Evolutionary conservation across 1,140 invertebrate species (phyloP).

Genomic region (Bradynema listronoti): DNA sequence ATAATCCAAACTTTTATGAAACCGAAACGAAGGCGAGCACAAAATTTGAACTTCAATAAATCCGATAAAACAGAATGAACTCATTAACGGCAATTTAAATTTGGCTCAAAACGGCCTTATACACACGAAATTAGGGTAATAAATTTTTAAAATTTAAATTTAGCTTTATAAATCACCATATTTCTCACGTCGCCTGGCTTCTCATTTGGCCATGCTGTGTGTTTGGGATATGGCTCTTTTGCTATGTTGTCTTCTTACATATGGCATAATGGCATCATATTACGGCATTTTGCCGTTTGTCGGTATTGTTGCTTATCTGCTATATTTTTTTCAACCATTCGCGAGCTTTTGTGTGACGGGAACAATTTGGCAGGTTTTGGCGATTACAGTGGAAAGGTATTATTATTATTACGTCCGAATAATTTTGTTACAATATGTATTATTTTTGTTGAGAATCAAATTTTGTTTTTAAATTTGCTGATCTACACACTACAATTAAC

Average conservation of each 20-base stretch:
- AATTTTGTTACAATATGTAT: too few species aligned
- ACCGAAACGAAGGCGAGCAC: too few species aligned
- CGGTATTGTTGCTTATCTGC: constrained; percentile 49
- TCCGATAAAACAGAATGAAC: too few species aligned
- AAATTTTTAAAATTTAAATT: too few species aligned
- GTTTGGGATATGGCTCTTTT: constrained; percentile 49
- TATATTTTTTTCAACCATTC: constrained; percentile 53
- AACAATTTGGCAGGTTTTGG: constrained; percentile 55
- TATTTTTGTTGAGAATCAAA: too few species aligned
- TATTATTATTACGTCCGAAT: too few species aligned
- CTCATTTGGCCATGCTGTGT: constrained; percentile 52
- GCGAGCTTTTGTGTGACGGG: constrained; percentile 54
- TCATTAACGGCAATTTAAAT: too few species aligned
- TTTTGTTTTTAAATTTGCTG: neutral
- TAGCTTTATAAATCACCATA: constrained; percentile 46
- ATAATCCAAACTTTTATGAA: too few species aligned
- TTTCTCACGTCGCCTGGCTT: constrained; percentile 50
- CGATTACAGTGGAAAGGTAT: constrained; percentile 54
- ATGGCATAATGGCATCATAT: constrained; percentile 45
- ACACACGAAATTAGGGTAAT: too few species aligned
- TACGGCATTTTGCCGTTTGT: constrained; percentile 54
- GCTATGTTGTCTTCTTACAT: constrained; percentile 34
- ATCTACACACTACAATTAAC: neutral
- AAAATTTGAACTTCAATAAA: too few species aligned
- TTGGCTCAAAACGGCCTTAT: too few species aligned